Base-by-base conservation (phyloP, 2,888 invertebrate genomes). In the Diadegma fenestrale region DNA sequence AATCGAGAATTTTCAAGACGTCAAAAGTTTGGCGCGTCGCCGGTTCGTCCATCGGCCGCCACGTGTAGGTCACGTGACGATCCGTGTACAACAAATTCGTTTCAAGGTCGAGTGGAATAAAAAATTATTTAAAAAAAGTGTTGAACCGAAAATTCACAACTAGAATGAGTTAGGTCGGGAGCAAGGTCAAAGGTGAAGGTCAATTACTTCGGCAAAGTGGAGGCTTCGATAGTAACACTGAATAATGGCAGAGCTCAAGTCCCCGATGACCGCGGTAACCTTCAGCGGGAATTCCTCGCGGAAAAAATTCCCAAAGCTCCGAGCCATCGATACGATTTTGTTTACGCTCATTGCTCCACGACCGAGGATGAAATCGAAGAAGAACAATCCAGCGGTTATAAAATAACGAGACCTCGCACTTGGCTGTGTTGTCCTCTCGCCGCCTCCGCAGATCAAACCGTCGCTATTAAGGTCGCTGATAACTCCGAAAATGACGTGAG, bases 391-490 rank as follows among this genome's bases (percentile, higher is more conserved):
- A 22, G 8, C 22, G 89, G 87, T 19, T 89, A 89, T 58, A 88
- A 89, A 54, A 86, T 87, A 54, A 87, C 88, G 64, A 91, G 94
- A 81, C 91, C 91, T 45, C 89, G 92, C 80, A 94, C 95, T 48
- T 95, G 95, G 95, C 89, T 95, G 26, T 95, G 95, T 89, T 95
- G 95, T 90, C 94, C 95, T 6, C 94, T 94, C 5, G 90, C 90
- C 81, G 87, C 86, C 45, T 58, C 71, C 6, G 81, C 84, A 81
- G 91, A 91, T 78, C 88, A 87, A 45, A 90, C 89, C 69, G 88
- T 91, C 61, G 88, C 90, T 6, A 90, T 91, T 75, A 91, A 89
- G 61, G 86, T 91, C 76, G 26, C 43, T 82, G 84, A 88, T 37
- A 41, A 41, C 10, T 45, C 54, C 26, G 64, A 68, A 14, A 68